Base-by-base conservation (phyloP, 35 echinoderm and acorn worm species). In the Anneissia japonica region DNA sequence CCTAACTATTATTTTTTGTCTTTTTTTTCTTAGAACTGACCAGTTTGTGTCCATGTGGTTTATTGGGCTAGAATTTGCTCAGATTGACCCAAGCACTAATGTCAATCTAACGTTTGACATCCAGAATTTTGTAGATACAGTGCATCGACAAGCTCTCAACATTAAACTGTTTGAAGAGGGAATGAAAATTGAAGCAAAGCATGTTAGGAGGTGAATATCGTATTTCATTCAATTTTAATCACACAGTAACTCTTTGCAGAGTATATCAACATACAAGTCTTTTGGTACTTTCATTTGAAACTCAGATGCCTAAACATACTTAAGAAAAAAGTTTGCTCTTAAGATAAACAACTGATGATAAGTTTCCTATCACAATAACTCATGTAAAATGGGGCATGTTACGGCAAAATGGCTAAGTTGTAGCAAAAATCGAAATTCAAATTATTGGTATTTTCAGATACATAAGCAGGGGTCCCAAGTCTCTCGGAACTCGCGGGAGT, bases 171-270 rank as follows among this genome's bases (percentile, higher is more conserved):
- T 84, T 55, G 90, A 98, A 34, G 95, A 98, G 38, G 95, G 95
- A 37, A 98, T 98, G 95, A 98, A 93, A 73, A 93, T 98, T 32
- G 95, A 98, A 81, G 95, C 95, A 36, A 93, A 91, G 64, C 91
- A 98, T 98, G 95, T 98, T 41, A 98, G 80, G 39, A 88, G 91
- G 95, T 98, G 41, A 80, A 80, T 77, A 26, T 21, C 14, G 34
- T 11, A 13, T 7, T 19, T 35, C 29, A 34, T 12, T 76, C 31
- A 26, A 75, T 28, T 31, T 12, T 29, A 31, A n/a, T n/a, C n/a
- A n/a, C n/a, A n/a, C 30, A 38, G 76, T 33, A 87, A 79, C 72
- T 31, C 19, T 80, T 16, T 23, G 21, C 16, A 9, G 16, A 36
- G 0, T 33, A n/a, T 81, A 0, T 30, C 79, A 11, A 80, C 28